These are phyloP conservation scores for Pristionchus maxplancki DNA, from an alignment of 2,888 invertebrate species.

Conservation along the genomic window DNA sequence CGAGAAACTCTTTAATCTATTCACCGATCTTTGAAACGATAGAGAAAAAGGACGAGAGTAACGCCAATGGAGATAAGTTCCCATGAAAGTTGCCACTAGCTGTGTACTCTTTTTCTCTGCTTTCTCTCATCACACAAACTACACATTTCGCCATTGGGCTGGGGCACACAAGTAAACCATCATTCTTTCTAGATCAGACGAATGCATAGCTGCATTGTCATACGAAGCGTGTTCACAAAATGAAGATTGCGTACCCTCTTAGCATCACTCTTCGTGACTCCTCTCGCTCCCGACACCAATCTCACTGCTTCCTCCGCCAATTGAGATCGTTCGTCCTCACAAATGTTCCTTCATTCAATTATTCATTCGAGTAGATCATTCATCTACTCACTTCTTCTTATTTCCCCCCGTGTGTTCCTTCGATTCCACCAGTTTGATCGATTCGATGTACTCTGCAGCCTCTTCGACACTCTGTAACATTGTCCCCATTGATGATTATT, in stretches of 20 bases:
- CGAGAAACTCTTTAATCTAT: background rate
- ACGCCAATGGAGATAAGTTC: background rate
- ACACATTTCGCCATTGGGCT: constrained; percentile 9
- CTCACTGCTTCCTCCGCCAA: constrained; percentile 68
- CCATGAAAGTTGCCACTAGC: background rate
- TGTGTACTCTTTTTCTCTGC: background rate
- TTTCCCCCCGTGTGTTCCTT: constrained; percentile 52
- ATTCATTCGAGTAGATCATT: background rate
- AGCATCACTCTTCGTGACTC: constrained; percentile 72
- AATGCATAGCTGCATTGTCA: background rate
- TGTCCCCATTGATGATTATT: background rate
- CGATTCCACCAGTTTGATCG: constrained; percentile 70
- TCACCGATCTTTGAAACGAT: background rate
- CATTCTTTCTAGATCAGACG: background rate
- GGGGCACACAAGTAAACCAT: background rate
- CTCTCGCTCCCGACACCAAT: constrained; percentile 70
- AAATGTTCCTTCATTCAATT: background rate
- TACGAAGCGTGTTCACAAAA: constrained; percentile 30
- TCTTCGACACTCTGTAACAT: constrained; percentile 64
- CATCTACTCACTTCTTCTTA: constrained; percentile 19
- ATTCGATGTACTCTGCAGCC: constrained; percentile 77
- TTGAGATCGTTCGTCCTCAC: constrained; percentile 52
- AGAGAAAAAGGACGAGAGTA: background rate
- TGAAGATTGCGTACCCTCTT: constrained; percentile 57
- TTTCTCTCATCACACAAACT: constrained; percentile 22